These are phyloP conservation scores for Heloderma charlesbogerti DNA, from an alignment of 2,113 vertebrate species.

Conservation along the genomic window DNA sequence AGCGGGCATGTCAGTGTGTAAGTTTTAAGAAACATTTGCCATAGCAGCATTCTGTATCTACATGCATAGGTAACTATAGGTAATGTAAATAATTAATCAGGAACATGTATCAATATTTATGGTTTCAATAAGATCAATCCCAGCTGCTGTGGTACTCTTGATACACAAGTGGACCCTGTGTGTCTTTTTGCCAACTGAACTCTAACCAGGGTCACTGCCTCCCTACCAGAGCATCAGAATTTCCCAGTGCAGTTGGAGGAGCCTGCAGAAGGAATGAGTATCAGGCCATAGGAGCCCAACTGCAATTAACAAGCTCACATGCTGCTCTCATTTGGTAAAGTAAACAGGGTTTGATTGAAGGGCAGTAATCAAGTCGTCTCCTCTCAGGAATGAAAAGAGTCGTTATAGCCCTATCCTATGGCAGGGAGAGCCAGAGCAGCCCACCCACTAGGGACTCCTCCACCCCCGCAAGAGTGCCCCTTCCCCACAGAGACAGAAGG, in stretches of 20 bases:
- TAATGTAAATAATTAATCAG: neutral
- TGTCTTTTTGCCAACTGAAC: neutral
- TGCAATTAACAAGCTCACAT: conserved; percentile 36
- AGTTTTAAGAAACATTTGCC: neutral
- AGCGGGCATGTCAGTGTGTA: neutral
- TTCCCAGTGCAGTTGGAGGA: neutral
- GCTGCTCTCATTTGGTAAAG: conserved; percentile 44
- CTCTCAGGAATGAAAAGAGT: conserved; percentile 17
- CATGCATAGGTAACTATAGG: neutral
- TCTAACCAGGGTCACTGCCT: neutral
- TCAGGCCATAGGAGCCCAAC: conserved; percentile 6
- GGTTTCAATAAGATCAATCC: neutral
- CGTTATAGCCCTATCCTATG: neutral
- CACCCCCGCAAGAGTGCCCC: fast-evolving
- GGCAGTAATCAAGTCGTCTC: conserved; percentile 36
- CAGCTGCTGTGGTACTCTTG: neutral
- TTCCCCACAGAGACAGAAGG: neutral
- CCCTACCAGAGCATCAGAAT: neutral
- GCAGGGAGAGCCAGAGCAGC: neutral
- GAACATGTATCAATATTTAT: neutral
- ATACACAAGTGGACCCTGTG: neutral
- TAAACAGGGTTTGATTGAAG: conserved; percentile 43
- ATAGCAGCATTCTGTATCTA: neutral
- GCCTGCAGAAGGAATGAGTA: neutral
- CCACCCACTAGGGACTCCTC: conserved; percentile 36